phyloP scores from a whole-genome alignment of 2,113 vertebrate species.

The Cololabis saira region DNA sequence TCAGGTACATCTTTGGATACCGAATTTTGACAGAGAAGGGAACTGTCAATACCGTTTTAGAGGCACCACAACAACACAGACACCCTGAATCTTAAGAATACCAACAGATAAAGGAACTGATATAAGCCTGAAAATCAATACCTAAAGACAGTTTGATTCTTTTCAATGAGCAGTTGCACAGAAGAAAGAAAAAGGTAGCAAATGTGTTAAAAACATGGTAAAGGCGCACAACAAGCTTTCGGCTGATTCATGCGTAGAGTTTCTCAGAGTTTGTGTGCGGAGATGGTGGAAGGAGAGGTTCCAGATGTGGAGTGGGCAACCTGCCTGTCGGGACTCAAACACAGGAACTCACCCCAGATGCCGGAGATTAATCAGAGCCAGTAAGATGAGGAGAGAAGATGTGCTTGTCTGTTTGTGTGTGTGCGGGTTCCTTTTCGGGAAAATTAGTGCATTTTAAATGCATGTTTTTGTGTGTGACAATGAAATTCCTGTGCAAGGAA shows the following conservation, averaged over 20 bases:
- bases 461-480: conserved; percentile 39
- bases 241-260: conserved; percentile 39
- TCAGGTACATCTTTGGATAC: not conserved
- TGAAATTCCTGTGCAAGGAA: conserved; percentile 39
- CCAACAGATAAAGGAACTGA: not conserved
- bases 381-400: conserved; percentile 44
- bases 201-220: conserved; percentile 36
- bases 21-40: not conserved
- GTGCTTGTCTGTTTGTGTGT: conserved; percentile 31
- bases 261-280: conserved; percentile 43
- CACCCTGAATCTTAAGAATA: not conserved
- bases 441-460: conserved; percentile 35
- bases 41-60: not conserved
- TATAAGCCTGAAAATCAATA: conserved; percentile 16
- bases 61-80: not conserved
- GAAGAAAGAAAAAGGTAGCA: conserved; percentile 50
- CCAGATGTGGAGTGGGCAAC: conserved; percentile 84
- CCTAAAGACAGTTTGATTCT: conserved; percentile 20
- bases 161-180: conserved; percentile 35
- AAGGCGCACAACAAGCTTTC: conserved; percentile 38
- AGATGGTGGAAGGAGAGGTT: conserved; percentile 68
- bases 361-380: conserved; percentile 81
- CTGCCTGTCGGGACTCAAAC: conserved; percentile 77
- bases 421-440: conserved; percentile 46
- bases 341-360: conserved; percentile 80